These are phyloP conservation scores for Drosophila carrolli DNA, from an alignment of 1,140 invertebrate species.

Conservation along the genomic window DNA sequence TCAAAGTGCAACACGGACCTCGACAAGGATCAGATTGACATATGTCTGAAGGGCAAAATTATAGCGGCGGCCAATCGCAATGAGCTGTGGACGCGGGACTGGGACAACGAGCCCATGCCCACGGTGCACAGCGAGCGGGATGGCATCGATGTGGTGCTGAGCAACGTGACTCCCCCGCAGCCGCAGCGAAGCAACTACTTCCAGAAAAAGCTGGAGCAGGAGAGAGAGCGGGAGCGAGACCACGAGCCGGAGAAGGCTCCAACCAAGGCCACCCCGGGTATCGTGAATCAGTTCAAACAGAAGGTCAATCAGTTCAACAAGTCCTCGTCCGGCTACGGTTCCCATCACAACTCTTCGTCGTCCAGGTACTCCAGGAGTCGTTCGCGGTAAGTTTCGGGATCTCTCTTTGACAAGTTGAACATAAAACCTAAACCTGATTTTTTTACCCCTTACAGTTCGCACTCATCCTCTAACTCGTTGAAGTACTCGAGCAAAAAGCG, in stretches of 20 bases:
- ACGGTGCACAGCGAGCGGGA: slow-evolving; percentile 91
- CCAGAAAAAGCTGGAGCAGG: slow-evolving; percentile 63
- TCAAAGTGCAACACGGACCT: slow-evolving; percentile 93
- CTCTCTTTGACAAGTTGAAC: background rate
- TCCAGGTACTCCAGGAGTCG: slow-evolving; percentile 69
- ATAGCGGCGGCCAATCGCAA: slow-evolving; percentile 94
- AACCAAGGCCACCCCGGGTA: slow-evolving; percentile 33
- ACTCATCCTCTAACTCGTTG: slow-evolving; percentile 60
- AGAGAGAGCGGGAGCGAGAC: slow-evolving; percentile 49
- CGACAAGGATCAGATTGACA: slow-evolving; percentile 97
- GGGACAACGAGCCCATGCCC: slow-evolving; percentile 95
- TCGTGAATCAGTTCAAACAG: slow-evolving; percentile 60
- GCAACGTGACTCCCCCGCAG: slow-evolving; percentile 46
- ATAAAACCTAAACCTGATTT: background rate
- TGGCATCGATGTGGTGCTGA: slow-evolving; percentile 85
- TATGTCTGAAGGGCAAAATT: slow-evolving; percentile 96
- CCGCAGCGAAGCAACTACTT: slow-evolving; percentile 67
- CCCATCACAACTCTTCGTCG: slow-evolving; percentile 44
- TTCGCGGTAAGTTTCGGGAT: slow-evolving; percentile 65
- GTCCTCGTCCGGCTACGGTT: slow-evolving; percentile 33
- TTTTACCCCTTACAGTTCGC: slow-evolving; percentile 44
- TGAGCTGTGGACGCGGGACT: slow-evolving; percentile 94
- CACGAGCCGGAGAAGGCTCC: slow-evolving; percentile 33
- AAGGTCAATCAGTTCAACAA: slow-evolving; percentile 67
- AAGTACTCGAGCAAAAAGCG: slow-evolving; percentile 71